Conservation (phyloP, 2,888 invertebrate species). For the Sthenelais limicola region DNA sequence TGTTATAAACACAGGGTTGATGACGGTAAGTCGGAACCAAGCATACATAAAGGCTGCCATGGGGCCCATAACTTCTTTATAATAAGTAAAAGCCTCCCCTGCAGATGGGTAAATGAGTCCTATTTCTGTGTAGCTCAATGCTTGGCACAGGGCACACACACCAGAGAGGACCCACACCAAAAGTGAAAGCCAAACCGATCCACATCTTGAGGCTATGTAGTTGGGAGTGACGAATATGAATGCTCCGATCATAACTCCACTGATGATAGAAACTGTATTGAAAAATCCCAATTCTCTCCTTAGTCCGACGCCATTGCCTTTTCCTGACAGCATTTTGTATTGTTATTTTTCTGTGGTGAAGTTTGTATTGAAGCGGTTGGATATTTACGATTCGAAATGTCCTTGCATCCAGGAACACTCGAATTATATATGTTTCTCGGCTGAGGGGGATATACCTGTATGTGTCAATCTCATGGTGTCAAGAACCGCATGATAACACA, state of each 20-base stretch:
- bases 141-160: slow-evolving; percentile 8
- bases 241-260: slow-evolving; percentile 5
- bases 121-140: slow-evolving; percentile 9
- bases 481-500: too few species aligned
- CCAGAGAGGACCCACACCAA: not conserved
- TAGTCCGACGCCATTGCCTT: not conserved
- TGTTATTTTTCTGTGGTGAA: too few species aligned
- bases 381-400: too few species aligned
- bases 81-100: slow-evolving; percentile 16
- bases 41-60: slow-evolving; percentile 17
- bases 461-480: too few species aligned
- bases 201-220: not conserved
- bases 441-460: too few species aligned
- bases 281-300: not conserved
- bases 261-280: slow-evolving; percentile 1
- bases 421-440: too few species aligned
- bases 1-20: not conserved
- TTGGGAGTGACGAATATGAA: slow-evolving; percentile 18
- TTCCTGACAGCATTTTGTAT: too few species aligned
- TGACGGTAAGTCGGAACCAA: slow-evolving; percentile 19
- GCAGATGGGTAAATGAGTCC: slow-evolving; percentile 12
- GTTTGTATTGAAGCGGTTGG: too few species aligned
- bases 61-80: not conserved
- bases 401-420: too few species aligned
- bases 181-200: not conserved